Evolutionary conservation across 2,888 invertebrate genomes (phyloP), one percentile per base, ranked within the genome.

Genomic region (Galeruca laticollis): DNA sequence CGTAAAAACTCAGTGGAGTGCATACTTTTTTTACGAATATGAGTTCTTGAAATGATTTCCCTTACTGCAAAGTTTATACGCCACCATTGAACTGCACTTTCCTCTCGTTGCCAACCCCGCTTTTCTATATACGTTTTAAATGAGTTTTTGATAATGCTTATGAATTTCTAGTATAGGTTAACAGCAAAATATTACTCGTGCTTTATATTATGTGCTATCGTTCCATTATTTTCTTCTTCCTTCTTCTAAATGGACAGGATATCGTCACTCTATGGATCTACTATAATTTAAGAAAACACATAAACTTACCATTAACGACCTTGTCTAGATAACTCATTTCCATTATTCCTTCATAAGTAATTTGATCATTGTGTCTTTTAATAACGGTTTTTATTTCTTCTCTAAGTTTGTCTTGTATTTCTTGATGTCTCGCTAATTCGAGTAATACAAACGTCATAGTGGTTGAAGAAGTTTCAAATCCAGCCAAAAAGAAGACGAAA

Each of bases 261-360:
- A 6, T 47, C 6, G 4, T 18, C 47, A 47, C 8, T 33, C 6
- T 47, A 2, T 47, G 47, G 8, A 47, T 47, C 2, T 21, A 8
- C 4, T 20, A 20, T 51, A 0, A 51, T 21, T 49, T 21, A 0
- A 20, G 11, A 21, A n/a, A 20, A 13, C 8, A 4, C 33, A 33
- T 6, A 26, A n/a, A 67, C 74, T 76, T 75, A 84, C 84, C 85
- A 68, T 80, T 75, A 0, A 87, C 75, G 0, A 86, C 86, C 76
- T 84, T 82, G 20, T 87, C 87, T 77, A 88, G 75, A 70, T 87
- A 79, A 13, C 26, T 21, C 77, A 77, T 76, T 43, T 77, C 75
- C 59, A 60, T 71, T 2, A 76, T 61, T 57, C 71, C 72, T 1
- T 80, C 79, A 60, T 79, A 80, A 0, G 76, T 78, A 2, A 79